Evolutionary conservation across 2,888 invertebrate genomes (phyloP), one percentile per base, ranked within the genome.

Genomic region (Pollenia labialis): DNA sequence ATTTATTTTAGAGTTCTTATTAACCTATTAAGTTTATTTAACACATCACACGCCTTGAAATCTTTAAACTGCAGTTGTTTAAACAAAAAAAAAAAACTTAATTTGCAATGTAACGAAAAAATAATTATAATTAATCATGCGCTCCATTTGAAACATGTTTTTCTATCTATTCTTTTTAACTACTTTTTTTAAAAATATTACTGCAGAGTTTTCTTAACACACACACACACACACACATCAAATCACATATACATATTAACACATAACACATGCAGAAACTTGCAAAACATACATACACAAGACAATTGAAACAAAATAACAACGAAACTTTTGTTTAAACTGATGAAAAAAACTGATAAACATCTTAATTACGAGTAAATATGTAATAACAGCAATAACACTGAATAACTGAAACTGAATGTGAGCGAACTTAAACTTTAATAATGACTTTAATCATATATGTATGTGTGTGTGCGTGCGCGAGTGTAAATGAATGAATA

Each of bases 351-450:
- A 69, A 82, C 74, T 88, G 88, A 88, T 88, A 88, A 88, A 87
- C 85, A 88, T 87, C 88, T 88, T 88, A 88, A 88, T 88, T 88
- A 87, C 87, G 86, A 87, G 85, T 66, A 75, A 82, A 80, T 82
- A 64, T 60, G 32, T 58, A 66, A 66, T 32, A 48, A 71, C 12
- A 69, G 52, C 48, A 46, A 81, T 81, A 66, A 58, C 56, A 56
- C n/a, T n/a, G n/a, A n/a, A 16, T 46, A 42, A 32, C 32, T n/a
- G 32, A 66, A 56, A 44, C 32, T 48, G 32, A 32, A 14, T 32
- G 4, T 16, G 14, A 48, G 50, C n/a, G 14, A 14, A 68, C 32
- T 48, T 42, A 42, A 66, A 46, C 75, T 40, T 56, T 72, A 81
- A 66, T 66, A 66, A 81, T 66, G 81, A 85, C 74, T 81, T 76